phyloP scores from a whole-genome alignment of 2,113 vertebrate genomes.

The Camelus bactrianus region DNA sequence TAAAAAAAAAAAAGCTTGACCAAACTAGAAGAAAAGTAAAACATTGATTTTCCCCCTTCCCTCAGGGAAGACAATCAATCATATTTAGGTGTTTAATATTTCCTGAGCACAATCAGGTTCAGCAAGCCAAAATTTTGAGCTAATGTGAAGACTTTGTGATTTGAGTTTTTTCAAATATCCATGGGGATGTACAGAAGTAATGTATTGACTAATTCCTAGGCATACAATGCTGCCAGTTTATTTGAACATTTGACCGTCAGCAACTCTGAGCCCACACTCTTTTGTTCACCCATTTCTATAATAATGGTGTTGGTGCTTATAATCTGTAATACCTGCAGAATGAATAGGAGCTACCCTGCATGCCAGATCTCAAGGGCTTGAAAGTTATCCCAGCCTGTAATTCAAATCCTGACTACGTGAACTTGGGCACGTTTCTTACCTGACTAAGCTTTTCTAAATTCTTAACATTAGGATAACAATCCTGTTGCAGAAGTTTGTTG shows the following conservation, averaged over 20 bases:
- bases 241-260: background rate
- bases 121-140: conserved; percentile 31
- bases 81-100: conserved; percentile 56
- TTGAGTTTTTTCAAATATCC: conserved; percentile 12
- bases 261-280: background rate
- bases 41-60: background rate
- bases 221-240: background rate
- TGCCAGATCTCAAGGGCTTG: background rate
- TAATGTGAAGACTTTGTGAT: conserved; percentile 47
- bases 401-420: background rate
- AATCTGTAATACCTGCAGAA: background rate
- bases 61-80: conserved; percentile 26
- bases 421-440: background rate
- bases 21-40: conserved; percentile 47
- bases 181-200: conserved; percentile 43
- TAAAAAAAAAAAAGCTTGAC: background rate
- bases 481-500: background rate
- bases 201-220: background rate
- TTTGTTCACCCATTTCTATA: background rate
- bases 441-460: background rate
- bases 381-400: background rate
- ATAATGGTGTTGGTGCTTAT: background rate
- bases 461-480: background rate
- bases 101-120: background rate
- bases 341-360: background rate